Conservation (phyloP, 1,140 invertebrate species). For the Drosophila pectinifera region DNA sequence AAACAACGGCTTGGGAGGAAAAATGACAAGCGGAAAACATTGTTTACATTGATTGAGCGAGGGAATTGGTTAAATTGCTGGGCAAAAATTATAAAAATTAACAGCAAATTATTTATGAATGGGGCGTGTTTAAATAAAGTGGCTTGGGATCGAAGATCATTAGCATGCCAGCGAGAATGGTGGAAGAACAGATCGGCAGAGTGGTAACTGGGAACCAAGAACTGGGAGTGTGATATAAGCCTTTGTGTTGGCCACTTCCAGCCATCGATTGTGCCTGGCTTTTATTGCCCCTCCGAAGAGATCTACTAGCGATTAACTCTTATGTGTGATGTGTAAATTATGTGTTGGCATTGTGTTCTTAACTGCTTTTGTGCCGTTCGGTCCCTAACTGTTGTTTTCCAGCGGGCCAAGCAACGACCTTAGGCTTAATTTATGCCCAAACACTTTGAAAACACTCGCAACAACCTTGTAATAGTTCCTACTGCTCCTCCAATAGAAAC, state of each 20-base stretch:
- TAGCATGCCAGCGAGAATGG: conserved; percentile 40
- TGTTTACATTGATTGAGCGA: conserved; percentile 49
- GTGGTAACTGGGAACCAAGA: conserved; percentile 11
- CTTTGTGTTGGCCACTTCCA: conserved; percentile 29
- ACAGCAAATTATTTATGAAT: conserved; percentile 64
- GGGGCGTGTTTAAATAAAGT: conserved; percentile 34
- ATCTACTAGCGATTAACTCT: conserved; percentile 38
- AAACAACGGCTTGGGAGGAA: conserved; percentile 9
- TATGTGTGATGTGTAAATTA: conserved; percentile 47
- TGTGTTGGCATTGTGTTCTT: conserved; percentile 54
- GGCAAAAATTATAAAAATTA: conserved; percentile 53
- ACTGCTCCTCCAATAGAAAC: conserved; percentile 23
- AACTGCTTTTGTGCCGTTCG: conserved; percentile 61
- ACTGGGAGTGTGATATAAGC: conserved; percentile 33
- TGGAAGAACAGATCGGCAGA: conserved; percentile 5
- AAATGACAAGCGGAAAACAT: conserved; percentile 64
- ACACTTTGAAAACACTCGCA: conserved; percentile 20
- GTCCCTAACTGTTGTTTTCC: conserved; percentile 51
- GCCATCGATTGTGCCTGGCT: conserved; percentile 32
- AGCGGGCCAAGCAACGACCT: conserved; percentile 51
- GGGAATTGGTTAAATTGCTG: conserved; percentile 26
- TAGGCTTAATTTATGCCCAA: conserved; percentile 60
- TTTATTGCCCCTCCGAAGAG: conserved; percentile 28
- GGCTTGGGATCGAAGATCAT: conserved; percentile 46
- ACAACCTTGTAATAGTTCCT: conserved; percentile 59